These are phyloP conservation scores for Meiosimyza decipiens DNA, from an alignment of 2,888 invertebrate genomes.

Conservation along the genomic window DNA sequence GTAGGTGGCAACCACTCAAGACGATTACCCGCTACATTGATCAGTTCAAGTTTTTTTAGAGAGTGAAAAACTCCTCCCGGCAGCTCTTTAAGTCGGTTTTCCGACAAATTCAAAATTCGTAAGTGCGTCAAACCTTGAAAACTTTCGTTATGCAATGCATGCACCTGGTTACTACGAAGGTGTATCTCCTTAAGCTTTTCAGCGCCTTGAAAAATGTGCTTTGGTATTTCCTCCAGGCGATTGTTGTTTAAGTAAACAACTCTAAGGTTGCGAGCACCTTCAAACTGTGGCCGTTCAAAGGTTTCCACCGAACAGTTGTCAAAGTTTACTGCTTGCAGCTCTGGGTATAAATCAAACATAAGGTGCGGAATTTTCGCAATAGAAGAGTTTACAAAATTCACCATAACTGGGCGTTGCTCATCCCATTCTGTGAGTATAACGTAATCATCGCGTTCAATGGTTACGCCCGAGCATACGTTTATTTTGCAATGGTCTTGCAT, in stretches of 20 bases:
- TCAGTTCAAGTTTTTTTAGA: conserved; percentile 56
- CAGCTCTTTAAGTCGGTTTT: conserved; percentile 55
- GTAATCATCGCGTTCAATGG: conserved; percentile 60
- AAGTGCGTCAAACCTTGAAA: conserved; percentile 62
- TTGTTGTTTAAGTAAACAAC: conserved; percentile 58
- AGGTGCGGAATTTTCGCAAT: conserved; percentile 64
- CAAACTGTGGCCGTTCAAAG: conserved; percentile 63
- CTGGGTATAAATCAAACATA: conserved; percentile 64
- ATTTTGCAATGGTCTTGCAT: conserved; percentile 62
- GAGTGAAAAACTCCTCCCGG: conserved; percentile 53
- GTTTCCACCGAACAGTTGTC: conserved; percentile 63
- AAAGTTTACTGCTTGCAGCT: conserved; percentile 61
- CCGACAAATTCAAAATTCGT: conserved; percentile 56
- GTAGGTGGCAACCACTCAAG: conserved; percentile 53
- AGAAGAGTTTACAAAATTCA: conserved; percentile 61
- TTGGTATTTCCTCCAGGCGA: conserved; percentile 59
- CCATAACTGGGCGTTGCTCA: conserved; percentile 56
- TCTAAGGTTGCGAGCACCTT: conserved; percentile 64
- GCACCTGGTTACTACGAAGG: conserved; percentile 55
- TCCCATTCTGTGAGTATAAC: conserved; percentile 61
- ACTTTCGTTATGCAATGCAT: conserved; percentile 57
- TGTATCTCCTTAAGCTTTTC: conserved; percentile 60
- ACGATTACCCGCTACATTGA: conserved; percentile 59
- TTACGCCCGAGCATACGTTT: conserved; percentile 58
- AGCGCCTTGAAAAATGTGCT: conserved; percentile 62